Evolutionary conservation across 2,888 invertebrate species (phyloP).

Genomic region (Temnothorax rugatulus): DNA sequence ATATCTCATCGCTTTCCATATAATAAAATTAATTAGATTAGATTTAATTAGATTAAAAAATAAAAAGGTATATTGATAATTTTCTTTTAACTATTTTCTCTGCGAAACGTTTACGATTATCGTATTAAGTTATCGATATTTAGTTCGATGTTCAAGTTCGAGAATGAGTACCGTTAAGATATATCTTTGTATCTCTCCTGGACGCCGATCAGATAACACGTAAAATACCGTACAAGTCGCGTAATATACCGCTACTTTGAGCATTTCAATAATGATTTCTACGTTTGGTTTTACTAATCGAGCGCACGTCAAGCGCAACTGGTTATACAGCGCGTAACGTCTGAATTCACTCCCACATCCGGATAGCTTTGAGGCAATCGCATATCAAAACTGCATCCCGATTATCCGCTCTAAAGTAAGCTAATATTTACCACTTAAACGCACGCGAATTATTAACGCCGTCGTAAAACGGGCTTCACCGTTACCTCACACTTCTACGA

Average conservation of each 20-base stretch:
- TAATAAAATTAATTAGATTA: background rate
- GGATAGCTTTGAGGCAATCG: slow-evolving; percentile 28
- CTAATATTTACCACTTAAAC: slow-evolving; percentile 34
- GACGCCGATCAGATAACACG: slow-evolving; percentile 12
- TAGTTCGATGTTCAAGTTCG: slow-evolving; percentile 1
- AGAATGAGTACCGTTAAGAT: slow-evolving; percentile 28
- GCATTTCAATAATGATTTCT: slow-evolving; percentile 32
- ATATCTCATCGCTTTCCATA: background rate
- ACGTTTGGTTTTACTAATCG: slow-evolving; percentile 17
- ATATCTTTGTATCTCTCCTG: background rate
- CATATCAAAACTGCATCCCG: slow-evolving; percentile 36
- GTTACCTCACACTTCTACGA: slow-evolving; percentile 48
- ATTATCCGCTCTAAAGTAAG: slow-evolving; percentile 33
- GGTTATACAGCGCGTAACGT: slow-evolving; percentile 20
- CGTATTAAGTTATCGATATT: slow-evolving; percentile 1
- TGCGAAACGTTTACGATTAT: background rate
- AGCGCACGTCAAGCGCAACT: slow-evolving; percentile 18
- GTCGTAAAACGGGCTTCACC: slow-evolving; percentile 37
- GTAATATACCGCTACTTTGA: slow-evolving; percentile 13
- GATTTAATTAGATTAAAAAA: background rate
- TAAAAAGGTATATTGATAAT: background rate
- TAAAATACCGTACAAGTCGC: slow-evolving; percentile 14
- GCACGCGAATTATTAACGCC: slow-evolving; percentile 34
- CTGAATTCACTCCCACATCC: slow-evolving; percentile 35
- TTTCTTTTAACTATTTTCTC: background rate